Base-by-base conservation (phyloP, 2,797 vertebrate genomes). In the Oophaga sylvatica region DNA sequence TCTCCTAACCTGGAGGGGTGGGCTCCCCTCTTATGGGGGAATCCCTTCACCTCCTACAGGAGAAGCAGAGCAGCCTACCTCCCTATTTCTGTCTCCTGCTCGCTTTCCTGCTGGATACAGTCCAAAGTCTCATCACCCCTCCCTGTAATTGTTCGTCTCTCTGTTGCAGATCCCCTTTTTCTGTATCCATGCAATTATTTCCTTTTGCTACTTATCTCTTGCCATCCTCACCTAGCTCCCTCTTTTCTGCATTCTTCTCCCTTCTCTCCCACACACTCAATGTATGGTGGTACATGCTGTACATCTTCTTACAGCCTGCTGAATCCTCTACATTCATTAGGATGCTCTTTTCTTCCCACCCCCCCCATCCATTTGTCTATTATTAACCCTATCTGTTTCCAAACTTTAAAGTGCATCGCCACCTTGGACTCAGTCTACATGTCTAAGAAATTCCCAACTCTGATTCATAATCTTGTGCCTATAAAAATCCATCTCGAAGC, bases 61-160 rank as follows among this genome's bases (percentile, higher is more conserved):
- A 73, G 68, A 56, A 77, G n/a, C 71, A 17, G 29, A 63, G 35
- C 77, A 59, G 45, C 60, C 68, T 53, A 62, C 29, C 60, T 57
- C 35, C 62, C 56, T 75, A 35, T 13, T 53, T 41, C 22, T 76
- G 53, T 83, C 71, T 87, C 16, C 78, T 56, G 29, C 56, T 80
- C 48, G 35, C 56, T 71, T 68, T 71, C 19, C 13, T 65, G 80
- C 53, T 87, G 86, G 86, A 77, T 78, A 78, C 7, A 22, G 48
- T 82, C 80, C 86, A 83, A 77, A 87, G 73, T 78, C 73, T 62
- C 26, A 53, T 83, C 73, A 57, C 71, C 80, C 86, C 86, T 87
- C 86, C 80, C 86, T 76, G 45, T 62, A 77, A 35, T 65, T 70
- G 86, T 75, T 87, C 62, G n/a, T 41, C 22, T 79, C 53, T 57